phyloP scores from a whole-genome alignment of 2,888 invertebrate species.

The Platerodrilus igneus region DNA sequence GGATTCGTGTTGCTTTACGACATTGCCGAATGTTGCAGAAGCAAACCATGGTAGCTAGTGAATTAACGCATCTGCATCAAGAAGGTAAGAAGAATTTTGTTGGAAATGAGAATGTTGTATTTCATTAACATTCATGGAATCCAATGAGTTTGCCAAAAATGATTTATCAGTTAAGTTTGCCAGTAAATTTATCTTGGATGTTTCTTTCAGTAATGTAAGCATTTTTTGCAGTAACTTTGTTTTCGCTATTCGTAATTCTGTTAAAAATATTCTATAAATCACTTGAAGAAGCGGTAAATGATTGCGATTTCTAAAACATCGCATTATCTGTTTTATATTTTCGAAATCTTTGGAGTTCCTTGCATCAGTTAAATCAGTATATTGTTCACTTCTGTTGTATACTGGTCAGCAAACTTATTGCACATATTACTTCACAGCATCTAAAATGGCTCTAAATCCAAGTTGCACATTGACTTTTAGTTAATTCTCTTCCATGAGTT shows the following conservation, averaged over 20 bases:
- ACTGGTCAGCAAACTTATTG: conserved; percentile 4
- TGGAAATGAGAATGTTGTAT: conserved; percentile 1
- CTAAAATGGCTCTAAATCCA: conserved; percentile 5
- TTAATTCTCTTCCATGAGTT: conserved; percentile 2
- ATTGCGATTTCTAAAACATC: background rate
- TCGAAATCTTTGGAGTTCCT: conserved; percentile 1
- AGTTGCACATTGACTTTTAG: too few relatives aligned
- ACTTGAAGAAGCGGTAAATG: conserved; percentile 5
- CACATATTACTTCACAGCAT: background rate
- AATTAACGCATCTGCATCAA: conserved; percentile 8
- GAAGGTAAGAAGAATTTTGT: conserved; percentile 8
- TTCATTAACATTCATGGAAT: conserved; percentile 5
- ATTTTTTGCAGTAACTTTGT: conserved; percentile 8
- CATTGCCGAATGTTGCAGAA: conserved; percentile 7
- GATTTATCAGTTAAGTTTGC: conserved; percentile 7
- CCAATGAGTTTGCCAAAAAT: conserved; percentile 4
- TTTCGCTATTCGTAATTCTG: conserved; percentile 5
- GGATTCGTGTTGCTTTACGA: conserved; percentile 2
- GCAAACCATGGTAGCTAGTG: conserved; percentile 5
- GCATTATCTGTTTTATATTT: conserved; percentile 1
- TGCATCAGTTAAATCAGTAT: conserved; percentile 4
- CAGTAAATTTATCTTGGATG: conserved; percentile 10
- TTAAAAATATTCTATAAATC: too few relatives aligned
- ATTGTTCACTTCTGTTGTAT: background rate
- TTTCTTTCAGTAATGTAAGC: conserved; percentile 6